phyloP scores from a whole-genome alignment of 2,113 vertebrate species.

The Tiliqua scincoides region DNA sequence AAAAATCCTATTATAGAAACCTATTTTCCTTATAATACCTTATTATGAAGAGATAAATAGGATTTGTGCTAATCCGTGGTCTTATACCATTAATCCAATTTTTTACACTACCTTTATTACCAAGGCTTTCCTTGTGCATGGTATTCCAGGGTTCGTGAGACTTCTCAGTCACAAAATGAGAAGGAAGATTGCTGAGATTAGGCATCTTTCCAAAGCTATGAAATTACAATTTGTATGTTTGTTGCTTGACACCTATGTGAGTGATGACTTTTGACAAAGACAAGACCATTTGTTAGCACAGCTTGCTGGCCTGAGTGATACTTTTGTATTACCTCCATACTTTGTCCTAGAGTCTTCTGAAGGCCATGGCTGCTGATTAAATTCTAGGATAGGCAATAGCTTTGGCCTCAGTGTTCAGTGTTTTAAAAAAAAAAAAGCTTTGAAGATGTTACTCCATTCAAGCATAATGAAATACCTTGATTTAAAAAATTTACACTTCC shows the following conservation, averaged over 20 bases:
- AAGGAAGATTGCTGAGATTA: slow-evolving; percentile 53
- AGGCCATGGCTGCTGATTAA: slow-evolving; percentile 70
- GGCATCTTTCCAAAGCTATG: slow-evolving; percentile 39
- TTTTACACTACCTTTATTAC: slow-evolving; percentile 58
- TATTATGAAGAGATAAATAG: slow-evolving; percentile 57
- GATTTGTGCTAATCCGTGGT: slow-evolving; percentile 64
- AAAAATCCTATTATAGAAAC: slow-evolving; percentile 50
- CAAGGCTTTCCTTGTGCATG: not conserved
- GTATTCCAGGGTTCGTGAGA: slow-evolving; percentile 51
- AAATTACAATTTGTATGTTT: slow-evolving; percentile 60
- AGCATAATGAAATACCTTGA: slow-evolving; percentile 49
- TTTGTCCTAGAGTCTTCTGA: slow-evolving; percentile 57
- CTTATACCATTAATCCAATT: slow-evolving; percentile 61
- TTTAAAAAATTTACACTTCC: slow-evolving; percentile 2
- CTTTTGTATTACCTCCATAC: slow-evolving; percentile 58
- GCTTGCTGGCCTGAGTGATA: slow-evolving; percentile 62
- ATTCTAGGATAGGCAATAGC: slow-evolving; percentile 61
- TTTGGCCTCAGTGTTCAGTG: too few species aligned
- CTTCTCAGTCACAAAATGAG: slow-evolving; percentile 47
- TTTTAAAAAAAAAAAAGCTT: slow-evolving; percentile 49
- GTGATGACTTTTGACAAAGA: slow-evolving; percentile 59
- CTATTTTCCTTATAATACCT: slow-evolving; percentile 55
- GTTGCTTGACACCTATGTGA: slow-evolving; percentile 62
- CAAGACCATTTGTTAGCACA: slow-evolving; percentile 64
- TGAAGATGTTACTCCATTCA: slow-evolving; percentile 58